Evolutionary conservation across 2,888 invertebrate species (phyloP), one percentile per base, ranked within the genome.

Genomic region (Tenthredo scrophulariae): DNA sequence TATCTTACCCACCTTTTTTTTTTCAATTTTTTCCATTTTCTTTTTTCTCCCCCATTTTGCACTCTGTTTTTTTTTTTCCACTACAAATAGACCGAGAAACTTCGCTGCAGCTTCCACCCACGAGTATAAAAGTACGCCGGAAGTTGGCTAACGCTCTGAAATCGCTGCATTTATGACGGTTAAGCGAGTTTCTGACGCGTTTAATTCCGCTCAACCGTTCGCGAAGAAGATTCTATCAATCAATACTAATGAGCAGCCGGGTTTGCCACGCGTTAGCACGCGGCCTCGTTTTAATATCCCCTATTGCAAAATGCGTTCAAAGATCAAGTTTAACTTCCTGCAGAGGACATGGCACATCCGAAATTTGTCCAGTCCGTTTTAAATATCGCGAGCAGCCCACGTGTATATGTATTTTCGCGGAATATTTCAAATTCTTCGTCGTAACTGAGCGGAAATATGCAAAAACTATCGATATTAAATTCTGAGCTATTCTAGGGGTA

Each of bases 91-190:
- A 54, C 54, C 29, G 33, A n/a, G 50, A 29, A 29, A 29, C 29
- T 50, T 67, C 33, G 29, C 29, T 33, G 67, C 33, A 67, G 1
- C 1, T 67, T 74, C 22, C 22, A 40, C 72, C 43, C 72, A 13
- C 40, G 22, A 43, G 43, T 26, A 74, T 37, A 26, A 15, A 46
- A 74, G 22, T 29, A 67, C 50, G n/a, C 75, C 75, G 77, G 77
- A 77, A 54, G 77, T 77, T 77, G 29, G 26, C 77, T 50, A 22
- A 77, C 22, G 72, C 72, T 43, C 72, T 74, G 3, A 74, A 43
- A 74, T 54, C 50, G 18, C 18, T 33, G 67, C 77, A 54, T 77
- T 54, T 77, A 50, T 77, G 54, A 77, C 33, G 33, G 77, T 77
- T 77, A 50, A 54, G 26, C 50, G 54, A 54, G 54, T 54, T 77